These are phyloP conservation scores for Acheta domesticus DNA, from an alignment of 2,888 invertebrate species.

Conservation along the genomic window DNA sequence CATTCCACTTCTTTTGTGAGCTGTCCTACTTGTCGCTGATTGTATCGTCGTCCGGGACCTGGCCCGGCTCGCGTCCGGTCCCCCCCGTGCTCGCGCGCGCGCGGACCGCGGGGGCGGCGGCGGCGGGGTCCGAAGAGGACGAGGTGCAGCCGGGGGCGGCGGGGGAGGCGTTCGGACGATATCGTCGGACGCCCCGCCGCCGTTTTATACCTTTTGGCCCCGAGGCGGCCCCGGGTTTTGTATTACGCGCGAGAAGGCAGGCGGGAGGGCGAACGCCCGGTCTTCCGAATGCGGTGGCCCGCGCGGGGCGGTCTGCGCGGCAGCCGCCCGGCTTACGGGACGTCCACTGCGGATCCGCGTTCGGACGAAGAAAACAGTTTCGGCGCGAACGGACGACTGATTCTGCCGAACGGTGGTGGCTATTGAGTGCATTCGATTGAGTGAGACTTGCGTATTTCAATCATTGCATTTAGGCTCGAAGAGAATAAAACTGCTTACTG, in stretches of 20 bases:
- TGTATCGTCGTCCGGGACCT: neutral
- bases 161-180: neutral
- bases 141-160: neutral
- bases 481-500: too few species aligned
- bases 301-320: neutral
- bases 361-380: neutral
- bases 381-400: too few species aligned
- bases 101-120: neutral
- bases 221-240: neutral
- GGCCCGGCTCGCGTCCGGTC: neutral
- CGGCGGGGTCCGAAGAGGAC: neutral
- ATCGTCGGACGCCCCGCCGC: neutral
- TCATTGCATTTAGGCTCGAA: too few species aligned
- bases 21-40: constrained; percentile 18
- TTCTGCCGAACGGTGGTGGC: too few species aligned
- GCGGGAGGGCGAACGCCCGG: neutral
- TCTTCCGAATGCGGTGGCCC: neutral
- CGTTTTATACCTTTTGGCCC: neutral
- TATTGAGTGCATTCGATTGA: too few species aligned
- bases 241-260: neutral
- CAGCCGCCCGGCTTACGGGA: neutral
- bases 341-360: neutral
- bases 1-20: constrained; percentile 3
- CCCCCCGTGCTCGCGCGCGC: neutral
- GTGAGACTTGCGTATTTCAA: too few species aligned